Percentiles rank a stretch among this genome's conserved stretches.
phyloP scores from a whole-genome alignment of 2,113 vertebrate genomes.

The Isichthys henryi region DNA sequence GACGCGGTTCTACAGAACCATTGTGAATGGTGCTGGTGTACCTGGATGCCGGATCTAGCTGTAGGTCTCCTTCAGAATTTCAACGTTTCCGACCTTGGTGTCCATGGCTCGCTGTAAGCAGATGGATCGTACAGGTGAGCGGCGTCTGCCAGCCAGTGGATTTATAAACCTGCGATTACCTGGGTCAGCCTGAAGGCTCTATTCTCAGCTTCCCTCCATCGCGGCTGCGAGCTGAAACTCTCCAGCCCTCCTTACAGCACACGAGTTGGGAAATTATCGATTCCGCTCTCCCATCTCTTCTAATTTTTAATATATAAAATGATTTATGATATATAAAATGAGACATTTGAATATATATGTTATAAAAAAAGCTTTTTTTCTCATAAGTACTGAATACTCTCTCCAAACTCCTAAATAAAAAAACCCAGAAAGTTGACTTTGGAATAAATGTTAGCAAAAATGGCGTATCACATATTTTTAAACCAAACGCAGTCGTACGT shows the following conservation, averaged over 20 bases:
- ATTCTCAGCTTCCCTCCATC: background rate
- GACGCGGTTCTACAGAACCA: background rate
- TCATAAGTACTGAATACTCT: background rate
- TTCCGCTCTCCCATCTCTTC: background rate
- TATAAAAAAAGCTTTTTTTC: background rate
- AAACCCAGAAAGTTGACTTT: background rate
- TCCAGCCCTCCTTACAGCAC: background rate
- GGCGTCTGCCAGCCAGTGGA: background rate
- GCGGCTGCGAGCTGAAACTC: constrained; percentile 3
- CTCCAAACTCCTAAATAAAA: background rate
- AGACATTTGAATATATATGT: background rate
- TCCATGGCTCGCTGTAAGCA: background rate
- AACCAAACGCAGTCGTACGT: background rate
- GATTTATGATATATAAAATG: background rate
- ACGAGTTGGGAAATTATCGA: background rate
- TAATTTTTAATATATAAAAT: background rate
- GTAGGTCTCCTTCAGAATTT: background rate
- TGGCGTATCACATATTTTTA: background rate
- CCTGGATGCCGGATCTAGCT: background rate
- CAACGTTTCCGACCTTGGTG: background rate
- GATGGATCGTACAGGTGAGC: background rate
- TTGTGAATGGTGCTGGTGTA: background rate
- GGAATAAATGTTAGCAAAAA: background rate
- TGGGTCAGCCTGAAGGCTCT: background rate
- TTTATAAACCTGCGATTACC: constrained; percentile 4